Percentiles rank a stretch among this genome's conserved stretches.
Conservation (phyloP, 2,888 invertebrate genomes). For the Lasius fuliginosus region DNA sequence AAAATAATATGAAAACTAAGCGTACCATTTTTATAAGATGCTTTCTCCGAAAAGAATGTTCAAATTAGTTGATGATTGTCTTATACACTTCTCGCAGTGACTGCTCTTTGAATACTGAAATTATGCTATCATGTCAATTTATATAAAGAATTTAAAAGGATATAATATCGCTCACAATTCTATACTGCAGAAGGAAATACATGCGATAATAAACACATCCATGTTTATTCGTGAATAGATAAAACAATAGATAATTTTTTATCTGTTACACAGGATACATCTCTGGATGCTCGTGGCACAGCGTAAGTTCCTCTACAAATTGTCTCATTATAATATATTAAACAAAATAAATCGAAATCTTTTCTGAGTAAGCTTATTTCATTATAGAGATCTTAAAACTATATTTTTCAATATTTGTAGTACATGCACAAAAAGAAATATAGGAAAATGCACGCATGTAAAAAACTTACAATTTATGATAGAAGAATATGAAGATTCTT, state of each 20-base stretch:
- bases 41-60: neutral
- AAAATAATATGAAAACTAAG: neutral
- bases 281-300: neutral
- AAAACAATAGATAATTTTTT: neutral
- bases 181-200: neutral
- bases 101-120: neutral
- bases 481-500: neutral
- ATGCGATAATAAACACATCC: neutral
- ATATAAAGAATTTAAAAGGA: neutral
- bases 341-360: neutral
- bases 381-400: neutral
- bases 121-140: neutral
- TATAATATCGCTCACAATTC: no score
- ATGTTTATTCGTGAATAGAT: neutral
- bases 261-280: neutral
- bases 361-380: neutral
- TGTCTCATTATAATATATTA: no score
- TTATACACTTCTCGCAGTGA: neutral
- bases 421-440: neutral
- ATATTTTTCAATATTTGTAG: neutral
- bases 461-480: neutral
- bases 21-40: conserved; percentile 11
- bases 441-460: neutral
- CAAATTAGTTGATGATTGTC: neutral
- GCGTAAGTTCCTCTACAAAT: neutral